phyloP scores from a whole-genome alignment of 1,140 invertebrate genomes.

The Zaprionus gabonicus region DNA sequence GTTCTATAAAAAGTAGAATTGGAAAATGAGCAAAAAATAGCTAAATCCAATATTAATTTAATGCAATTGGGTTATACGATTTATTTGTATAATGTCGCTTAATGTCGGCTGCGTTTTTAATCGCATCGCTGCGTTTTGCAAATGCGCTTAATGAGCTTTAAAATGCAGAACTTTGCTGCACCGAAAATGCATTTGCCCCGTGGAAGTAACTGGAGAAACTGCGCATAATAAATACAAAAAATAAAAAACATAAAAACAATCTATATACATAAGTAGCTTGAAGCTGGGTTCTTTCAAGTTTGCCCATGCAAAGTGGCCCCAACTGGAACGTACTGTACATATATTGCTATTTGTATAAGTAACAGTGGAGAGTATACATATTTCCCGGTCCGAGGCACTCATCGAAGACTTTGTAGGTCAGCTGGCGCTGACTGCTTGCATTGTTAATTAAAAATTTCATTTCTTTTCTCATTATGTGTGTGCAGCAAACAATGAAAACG shows the following conservation, averaged over 20 bases:
- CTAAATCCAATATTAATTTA: constrained; percentile 77
- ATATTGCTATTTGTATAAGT: constrained; percentile 2
- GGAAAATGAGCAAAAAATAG: constrained; percentile 37
- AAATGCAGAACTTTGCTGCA: constrained; percentile 32
- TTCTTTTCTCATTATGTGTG: constrained; percentile 30
- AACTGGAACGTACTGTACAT: neutral
- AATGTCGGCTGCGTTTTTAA: constrained; percentile 44
- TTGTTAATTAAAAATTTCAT: constrained; percentile 54
- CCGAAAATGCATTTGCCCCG: constrained; percentile 7
- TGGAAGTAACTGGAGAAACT: constrained; percentile 20
- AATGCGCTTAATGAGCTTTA: constrained; percentile 70
- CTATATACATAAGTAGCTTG: neutral
- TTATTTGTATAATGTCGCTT: constrained; percentile 64
- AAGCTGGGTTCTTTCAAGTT: constrained; percentile 18
- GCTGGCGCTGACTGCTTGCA: constrained; percentile 30
- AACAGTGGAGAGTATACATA: constrained; percentile 16
- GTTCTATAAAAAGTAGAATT: neutral
- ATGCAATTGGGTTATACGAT: constrained; percentile 68
- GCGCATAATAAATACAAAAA: constrained; percentile 24
- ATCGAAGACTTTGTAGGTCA: constrained; percentile 42
- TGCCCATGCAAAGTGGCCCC: neutral
- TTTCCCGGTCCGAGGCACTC: constrained; percentile 19
- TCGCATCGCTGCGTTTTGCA: constrained; percentile 51
- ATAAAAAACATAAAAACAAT: neutral
- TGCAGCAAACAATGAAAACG: constrained; percentile 43